Base-by-base conservation (phyloP, 2,888 invertebrate species). In the Hyppa rectilinea region DNA sequence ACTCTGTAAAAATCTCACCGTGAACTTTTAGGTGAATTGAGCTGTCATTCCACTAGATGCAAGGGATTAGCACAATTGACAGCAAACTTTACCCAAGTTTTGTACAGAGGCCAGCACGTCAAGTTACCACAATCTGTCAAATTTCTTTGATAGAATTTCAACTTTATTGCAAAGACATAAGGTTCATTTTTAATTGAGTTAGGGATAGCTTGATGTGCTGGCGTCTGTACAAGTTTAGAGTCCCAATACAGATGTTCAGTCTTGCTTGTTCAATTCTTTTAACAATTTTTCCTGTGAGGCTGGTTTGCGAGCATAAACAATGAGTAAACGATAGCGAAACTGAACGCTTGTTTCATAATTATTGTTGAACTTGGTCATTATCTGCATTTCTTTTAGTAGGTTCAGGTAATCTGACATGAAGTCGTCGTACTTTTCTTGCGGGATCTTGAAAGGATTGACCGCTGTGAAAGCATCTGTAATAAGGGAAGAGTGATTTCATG, bases 391-490 rank as follows among this genome's bases (percentile, higher is more conserved):
- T 29, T 93, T 89, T 29, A 96, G 91, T 82, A 96, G 96, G 0
- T 92, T 89, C 2, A 97, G 86, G 60, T 97, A 96, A 83, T 97
- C 90, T 40, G 87, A 84, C 72, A 90, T 78, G 64, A 90, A 90
- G 10, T 88, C 88, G 6, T 90, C 87, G 45, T 87, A 80, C 29
- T 85, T 60, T 12, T 87, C 87, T 40, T 85, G 82, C 4, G 90
- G 91, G 59, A 90, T 88, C 55, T 89, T 84, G 71, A 90, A 90
- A 0, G 90, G 90, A 70, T 87, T 90, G 9, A 90, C 84, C 0
- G 98, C 97, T 71, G 95, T 94, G 0, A 97, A 93, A 50, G 97
- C 97, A 85, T 97, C 97, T 97, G 91, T 53, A 95, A 95, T 60
- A 20, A 71, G 53, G 4, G 58, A 20, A 47, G 12, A 40, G 10